These are phyloP conservation scores for Crocodylus rhombifer DNA, from an alignment of 2,797 vertebrate genomes.

Conservation along the genomic window DNA sequence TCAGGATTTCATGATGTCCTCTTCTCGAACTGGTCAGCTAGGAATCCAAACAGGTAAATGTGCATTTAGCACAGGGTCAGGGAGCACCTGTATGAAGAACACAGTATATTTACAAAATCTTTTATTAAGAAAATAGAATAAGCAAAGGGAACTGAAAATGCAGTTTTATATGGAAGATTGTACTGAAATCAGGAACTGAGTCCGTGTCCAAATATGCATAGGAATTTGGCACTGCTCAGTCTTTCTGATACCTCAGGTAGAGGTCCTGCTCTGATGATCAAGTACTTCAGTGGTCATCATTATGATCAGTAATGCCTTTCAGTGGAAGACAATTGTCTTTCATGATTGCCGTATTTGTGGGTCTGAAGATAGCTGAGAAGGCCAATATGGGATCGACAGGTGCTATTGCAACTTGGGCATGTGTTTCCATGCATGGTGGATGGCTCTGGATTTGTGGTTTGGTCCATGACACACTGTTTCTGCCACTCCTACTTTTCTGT, in stretches of 20 bases:
- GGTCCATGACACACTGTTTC: no score
- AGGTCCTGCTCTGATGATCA: neutral
- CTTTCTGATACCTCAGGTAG: neutral
- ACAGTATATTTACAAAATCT: neutral
- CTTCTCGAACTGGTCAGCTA: slow-evolving; percentile 88
- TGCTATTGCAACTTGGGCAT: no score
- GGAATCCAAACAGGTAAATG: slow-evolving; percentile 92
- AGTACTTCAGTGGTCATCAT: neutral
- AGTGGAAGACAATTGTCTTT: no score
- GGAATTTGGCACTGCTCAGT: neutral
- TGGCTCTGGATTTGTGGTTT: no score
- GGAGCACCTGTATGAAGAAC: neutral
- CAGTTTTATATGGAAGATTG: neutral
- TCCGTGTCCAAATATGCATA: neutral
- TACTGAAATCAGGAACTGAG: neutral
- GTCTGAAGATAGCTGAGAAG: neutral
- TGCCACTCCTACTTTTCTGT: no score
- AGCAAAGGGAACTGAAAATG: neutral
- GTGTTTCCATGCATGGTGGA: no score
- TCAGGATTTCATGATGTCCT: slow-evolving; percentile 91
- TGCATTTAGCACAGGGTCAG: neutral
- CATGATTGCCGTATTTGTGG: neutral
- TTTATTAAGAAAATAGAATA: neutral
- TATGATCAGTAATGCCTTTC: no score
- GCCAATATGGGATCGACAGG: neutral